Conservation (phyloP, 2,113 vertebrate genomes). For the Lutjanus erythropterus region DNA sequence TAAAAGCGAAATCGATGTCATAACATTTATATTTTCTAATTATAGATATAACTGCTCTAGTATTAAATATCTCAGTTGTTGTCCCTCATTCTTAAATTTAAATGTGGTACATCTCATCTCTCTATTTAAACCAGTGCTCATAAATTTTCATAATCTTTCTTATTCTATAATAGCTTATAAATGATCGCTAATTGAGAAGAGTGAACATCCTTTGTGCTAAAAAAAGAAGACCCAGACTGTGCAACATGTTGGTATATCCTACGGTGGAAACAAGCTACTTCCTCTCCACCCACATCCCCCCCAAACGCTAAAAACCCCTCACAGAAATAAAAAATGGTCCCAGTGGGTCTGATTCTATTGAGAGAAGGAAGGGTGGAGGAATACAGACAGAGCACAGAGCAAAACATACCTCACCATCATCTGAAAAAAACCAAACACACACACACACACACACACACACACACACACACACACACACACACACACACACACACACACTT, state of each 20-base stretch:
- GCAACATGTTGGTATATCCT: slow-evolving; percentile 27
- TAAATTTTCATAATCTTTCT: neutral
- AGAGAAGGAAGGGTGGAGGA: slow-evolving; percentile 71
- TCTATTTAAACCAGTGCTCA: fast-evolving
- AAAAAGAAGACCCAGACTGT: neutral
- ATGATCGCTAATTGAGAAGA: neutral
- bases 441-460: neutral
- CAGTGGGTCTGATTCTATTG: slow-evolving; percentile 61
- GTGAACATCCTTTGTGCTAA: neutral
- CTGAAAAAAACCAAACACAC: slow-evolving; percentile 8
- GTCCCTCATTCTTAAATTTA: neutral
- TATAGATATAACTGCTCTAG: neutral
- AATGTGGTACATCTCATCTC: neutral
- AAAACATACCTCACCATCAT: slow-evolving; percentile 56
- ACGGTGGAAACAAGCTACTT: slow-evolving; percentile 67
- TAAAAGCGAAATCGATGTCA: neutral
- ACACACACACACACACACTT: too few relatives aligned
- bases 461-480: neutral
- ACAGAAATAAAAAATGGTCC: slow-evolving; percentile 66
- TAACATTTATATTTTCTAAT: neutral
- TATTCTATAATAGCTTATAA: neutral
- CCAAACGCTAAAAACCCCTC: slow-evolving; percentile 31
- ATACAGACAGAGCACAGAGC: slow-evolving; percentile 38
- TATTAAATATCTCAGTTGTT: neutral
- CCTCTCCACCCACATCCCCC: slow-evolving; percentile 79